phyloP scores from a whole-genome alignment of 1,140 invertebrate genomes.

The Babylonia areolata region DNA sequence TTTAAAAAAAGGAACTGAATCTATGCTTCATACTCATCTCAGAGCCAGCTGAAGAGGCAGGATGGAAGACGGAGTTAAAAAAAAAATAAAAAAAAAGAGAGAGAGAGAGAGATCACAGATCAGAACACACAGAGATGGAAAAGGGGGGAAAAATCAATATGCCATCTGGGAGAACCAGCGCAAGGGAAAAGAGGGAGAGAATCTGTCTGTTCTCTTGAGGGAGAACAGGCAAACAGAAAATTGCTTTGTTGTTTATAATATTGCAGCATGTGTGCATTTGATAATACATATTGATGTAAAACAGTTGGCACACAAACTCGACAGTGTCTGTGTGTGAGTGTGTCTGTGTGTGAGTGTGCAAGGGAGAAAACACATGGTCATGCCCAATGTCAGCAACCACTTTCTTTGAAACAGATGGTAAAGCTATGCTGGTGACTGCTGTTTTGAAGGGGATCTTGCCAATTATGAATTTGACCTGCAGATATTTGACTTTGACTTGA shows the following conservation, averaged over 20 bases:
- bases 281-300: background rate
- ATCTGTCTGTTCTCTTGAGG: conserved; percentile 1
- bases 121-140: conserved; percentile 3
- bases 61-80: too few species aligned
- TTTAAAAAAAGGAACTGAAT: too few species aligned
- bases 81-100: too few species aligned
- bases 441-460: too few species aligned
- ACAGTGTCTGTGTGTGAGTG: background rate
- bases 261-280: background rate
- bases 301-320: background rate
- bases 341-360: background rate
- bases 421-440: background rate
- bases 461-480: too few species aligned
- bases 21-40: background rate
- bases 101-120: background rate
- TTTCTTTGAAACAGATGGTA: background rate
- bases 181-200: background rate
- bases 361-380: background rate
- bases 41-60: background rate
- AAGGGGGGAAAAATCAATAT: conserved; percentile 29
- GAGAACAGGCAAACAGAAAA: background rate
- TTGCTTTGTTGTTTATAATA: background rate
- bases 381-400: background rate
- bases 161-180: background rate
- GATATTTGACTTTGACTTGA: too few species aligned